These are phyloP conservation scores for Centruroides sculpturatus DNA, from an alignment of 1,140 invertebrate genomes.

Conservation along the genomic window DNA sequence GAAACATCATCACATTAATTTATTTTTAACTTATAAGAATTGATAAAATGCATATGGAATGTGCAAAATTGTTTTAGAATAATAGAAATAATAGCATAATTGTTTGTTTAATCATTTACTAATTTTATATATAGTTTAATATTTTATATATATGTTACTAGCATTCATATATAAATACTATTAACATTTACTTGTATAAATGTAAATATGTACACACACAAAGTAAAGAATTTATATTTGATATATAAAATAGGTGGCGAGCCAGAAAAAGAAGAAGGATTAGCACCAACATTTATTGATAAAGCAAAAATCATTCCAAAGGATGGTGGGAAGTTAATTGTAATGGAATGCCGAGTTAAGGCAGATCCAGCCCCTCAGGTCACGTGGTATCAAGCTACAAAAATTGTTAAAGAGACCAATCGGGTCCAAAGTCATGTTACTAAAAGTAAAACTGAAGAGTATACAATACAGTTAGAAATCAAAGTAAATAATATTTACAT, in stretches of 20 bases:
- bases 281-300: conserved; percentile 88
- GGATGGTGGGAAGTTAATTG: conserved; percentile 83
- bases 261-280: conserved; percentile 54
- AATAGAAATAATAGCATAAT: too few species aligned
- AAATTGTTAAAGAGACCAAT: conserved; percentile 64
- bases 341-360: conserved; percentile 89
- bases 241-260: conserved; percentile 43
- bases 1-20: too few species aligned
- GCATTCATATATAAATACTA: too few species aligned
- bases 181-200: too few species aligned
- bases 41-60: too few species aligned
- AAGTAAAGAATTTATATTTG: too few species aligned
- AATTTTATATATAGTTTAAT: too few species aligned
- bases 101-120: too few species aligned
- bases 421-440: conserved; percentile 68
- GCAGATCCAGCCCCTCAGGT: conserved; percentile 80
- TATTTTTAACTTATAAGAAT: too few species aligned
- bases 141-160: too few species aligned
- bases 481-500: conserved; percentile 41
- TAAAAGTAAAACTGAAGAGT: conserved; percentile 64
- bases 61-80: too few species aligned
- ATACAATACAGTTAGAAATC: conserved; percentile 74
- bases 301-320: conserved; percentile 96
- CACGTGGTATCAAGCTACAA: conserved; percentile 77
- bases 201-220: too few species aligned